Percentiles rank a stretch among this genome's conserved stretches.
Evolutionary conservation across 2,888 invertebrate species (phyloP).

Genomic region (Caenorhabditis virilis): DNA sequence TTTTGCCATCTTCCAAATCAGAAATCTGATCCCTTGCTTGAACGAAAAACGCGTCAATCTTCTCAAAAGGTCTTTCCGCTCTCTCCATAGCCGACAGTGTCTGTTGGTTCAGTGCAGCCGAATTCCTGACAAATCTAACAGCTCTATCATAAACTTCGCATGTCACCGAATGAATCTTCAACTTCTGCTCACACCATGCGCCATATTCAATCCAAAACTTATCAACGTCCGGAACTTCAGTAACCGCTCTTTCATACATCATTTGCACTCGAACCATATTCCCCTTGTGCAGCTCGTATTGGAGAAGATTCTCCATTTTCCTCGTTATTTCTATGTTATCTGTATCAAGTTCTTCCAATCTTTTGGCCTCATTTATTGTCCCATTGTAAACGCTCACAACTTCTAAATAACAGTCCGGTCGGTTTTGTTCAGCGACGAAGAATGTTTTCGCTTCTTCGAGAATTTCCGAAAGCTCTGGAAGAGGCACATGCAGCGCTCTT

Average conservation of each 20-base stretch:
- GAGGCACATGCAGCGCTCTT: conserved; percentile 32
- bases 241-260: conserved; percentile 42
- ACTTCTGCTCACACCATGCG: conserved; percentile 35
- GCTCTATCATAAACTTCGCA: conserved; percentile 75
- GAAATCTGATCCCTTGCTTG: conserved; percentile 31
- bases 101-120: conserved; percentile 79
- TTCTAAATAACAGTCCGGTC: conserved; percentile 9
- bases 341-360: conserved; percentile 25
- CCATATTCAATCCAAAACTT: conserved; percentile 49
- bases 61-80: too few relatives aligned
- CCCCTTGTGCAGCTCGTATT: conserved; percentile 19
- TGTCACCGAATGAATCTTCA: conserved; percentile 56
- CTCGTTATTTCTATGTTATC: conserved; percentile 9
- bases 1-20: conserved; percentile 35
- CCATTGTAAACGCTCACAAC: conserved; percentile 9
- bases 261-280: conserved; percentile 37
- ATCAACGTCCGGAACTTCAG: conserved; percentile 33
- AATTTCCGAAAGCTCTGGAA: conserved; percentile 16
- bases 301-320: conserved; percentile 26
- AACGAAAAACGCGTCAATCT: conserved; percentile 38
- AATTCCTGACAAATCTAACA: conserved; percentile 81
- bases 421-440: conserved; percentile 2
- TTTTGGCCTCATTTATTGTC: conserved; percentile 11
- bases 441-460: conserved; percentile 10
- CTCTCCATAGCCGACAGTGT: conserved; percentile 77